Conservation (phyloP, 2,888 invertebrate species). For the Platycheirus rosarum region DNA sequence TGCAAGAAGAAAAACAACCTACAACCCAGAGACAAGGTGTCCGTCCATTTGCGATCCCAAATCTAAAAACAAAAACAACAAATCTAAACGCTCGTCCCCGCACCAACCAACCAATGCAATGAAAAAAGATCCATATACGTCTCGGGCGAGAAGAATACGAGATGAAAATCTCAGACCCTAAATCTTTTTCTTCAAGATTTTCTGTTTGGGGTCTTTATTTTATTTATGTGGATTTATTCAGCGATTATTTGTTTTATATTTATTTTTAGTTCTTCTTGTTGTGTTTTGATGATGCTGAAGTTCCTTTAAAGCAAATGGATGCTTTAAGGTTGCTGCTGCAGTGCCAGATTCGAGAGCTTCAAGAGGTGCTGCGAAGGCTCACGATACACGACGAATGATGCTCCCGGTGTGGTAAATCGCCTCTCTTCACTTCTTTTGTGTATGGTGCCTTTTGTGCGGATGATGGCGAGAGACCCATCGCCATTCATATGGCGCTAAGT, state of each 20-base stretch:
- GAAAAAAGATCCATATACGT: slow-evolving; percentile 73
- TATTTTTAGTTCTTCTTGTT: slow-evolving; percentile 40
- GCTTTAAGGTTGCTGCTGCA: slow-evolving; percentile 43
- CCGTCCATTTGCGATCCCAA: not conserved
- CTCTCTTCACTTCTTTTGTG: slow-evolving; percentile 55
- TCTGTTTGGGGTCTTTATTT: slow-evolving; percentile 73
- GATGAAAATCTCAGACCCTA: slow-evolving; percentile 71
- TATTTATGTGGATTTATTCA: slow-evolving; percentile 71
- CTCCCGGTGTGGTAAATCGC: slow-evolving; percentile 28
- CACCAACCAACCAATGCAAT: slow-evolving; percentile 28
- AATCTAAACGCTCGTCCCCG: slow-evolving; percentile 15
- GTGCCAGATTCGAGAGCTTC: not conserved
- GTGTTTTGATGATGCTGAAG: slow-evolving; percentile 30
- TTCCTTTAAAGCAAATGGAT: slow-evolving; percentile 49
- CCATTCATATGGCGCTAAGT: slow-evolving; percentile 74
- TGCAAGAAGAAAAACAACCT: slow-evolving; percentile 16
- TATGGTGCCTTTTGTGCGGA: slow-evolving; percentile 47
- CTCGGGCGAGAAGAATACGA: slow-evolving; percentile 63
- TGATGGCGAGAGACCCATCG: slow-evolving; percentile 40
- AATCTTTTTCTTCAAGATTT: slow-evolving; percentile 61
- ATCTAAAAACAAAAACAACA: slow-evolving; percentile 16
- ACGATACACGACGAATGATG: slow-evolving; percentile 10
- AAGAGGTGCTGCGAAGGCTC: not conserved
- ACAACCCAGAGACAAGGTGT: slow-evolving; percentile 8
- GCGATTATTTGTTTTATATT: slow-evolving; percentile 66